A percentile compares a stretch with the other conserved stretches of the same genome.
Conservation (phyloP, 1,140 invertebrate genomes). For the Megathymus violae region DNA sequence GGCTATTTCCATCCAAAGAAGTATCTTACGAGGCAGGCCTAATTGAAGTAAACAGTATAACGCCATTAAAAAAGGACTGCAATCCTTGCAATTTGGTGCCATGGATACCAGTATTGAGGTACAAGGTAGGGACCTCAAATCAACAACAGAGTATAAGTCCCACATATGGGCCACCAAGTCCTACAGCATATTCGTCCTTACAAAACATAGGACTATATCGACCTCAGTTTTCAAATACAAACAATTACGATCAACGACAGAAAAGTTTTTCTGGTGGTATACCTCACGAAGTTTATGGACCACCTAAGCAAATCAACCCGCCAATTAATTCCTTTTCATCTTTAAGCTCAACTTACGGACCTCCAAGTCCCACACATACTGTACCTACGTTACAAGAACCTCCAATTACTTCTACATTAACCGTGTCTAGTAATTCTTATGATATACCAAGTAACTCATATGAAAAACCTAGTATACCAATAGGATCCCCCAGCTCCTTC, state of each 20-base stretch:
- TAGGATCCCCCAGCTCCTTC: slow-evolving; percentile 43
- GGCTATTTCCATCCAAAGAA: slow-evolving; percentile 76
- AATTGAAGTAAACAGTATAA: slow-evolving; percentile 55
- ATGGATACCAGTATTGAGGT: slow-evolving; percentile 89
- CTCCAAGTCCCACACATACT: slow-evolving; percentile 66
- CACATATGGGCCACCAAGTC: slow-evolving; percentile 68
- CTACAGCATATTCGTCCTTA: slow-evolving; percentile 49
- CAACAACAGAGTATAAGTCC: slow-evolving; percentile 52
- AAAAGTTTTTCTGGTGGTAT: slow-evolving; percentile 39
- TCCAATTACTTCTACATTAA: slow-evolving; percentile 47
- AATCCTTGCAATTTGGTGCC: slow-evolving; percentile 90
- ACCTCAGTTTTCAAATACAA: slow-evolving; percentile 51
- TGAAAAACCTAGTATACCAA: slow-evolving; percentile 18
- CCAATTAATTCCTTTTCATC: slow-evolving; percentile 42
- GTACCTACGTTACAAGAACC: slow-evolving; percentile 47
- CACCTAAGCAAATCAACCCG: slow-evolving; percentile 53
- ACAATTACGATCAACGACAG: slow-evolving; percentile 50
- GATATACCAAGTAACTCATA: slow-evolving; percentile 45
- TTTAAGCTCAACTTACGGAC: slow-evolving; percentile 66
- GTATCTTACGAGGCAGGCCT: slow-evolving; percentile 47
- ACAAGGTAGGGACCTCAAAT: slow-evolving; percentile 65
- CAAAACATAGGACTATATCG: slow-evolving; percentile 47
- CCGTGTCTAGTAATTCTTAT: slow-evolving; percentile 47
- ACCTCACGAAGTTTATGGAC: slow-evolving; percentile 60
- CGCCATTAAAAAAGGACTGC: slow-evolving; percentile 83